A percentile compares a stretch with the other conserved stretches of the same genome.
phyloP scores from a whole-genome alignment of 92 coral and sea anemone species.

The Parazoanthus swiftii region DNA sequence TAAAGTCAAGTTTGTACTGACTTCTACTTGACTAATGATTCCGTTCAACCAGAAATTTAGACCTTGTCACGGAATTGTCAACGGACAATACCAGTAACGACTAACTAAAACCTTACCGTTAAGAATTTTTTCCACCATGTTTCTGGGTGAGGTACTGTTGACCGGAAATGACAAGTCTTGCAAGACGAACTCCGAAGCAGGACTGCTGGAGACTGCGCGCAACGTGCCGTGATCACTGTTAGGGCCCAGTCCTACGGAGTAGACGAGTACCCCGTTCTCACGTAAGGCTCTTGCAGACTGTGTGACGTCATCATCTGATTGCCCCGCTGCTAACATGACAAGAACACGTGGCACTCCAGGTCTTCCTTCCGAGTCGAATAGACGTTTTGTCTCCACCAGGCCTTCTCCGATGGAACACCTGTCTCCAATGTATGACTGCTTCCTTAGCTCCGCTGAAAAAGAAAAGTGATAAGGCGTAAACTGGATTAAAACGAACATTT shows the following conservation, averaged over 20 bases:
- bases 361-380: constrained; percentile 56
- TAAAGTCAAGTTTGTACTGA: too few species aligned
- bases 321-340: constrained; percentile 71
- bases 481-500: too few species aligned
- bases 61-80: background rate
- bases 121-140: constrained; percentile 46
- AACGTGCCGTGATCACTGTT: constrained; percentile 45
- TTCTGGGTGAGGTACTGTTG: constrained; percentile 44
- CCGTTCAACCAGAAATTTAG: too few species aligned
- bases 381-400: constrained; percentile 30
- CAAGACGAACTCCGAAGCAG: constrained; percentile 63
- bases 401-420: constrained; percentile 49
- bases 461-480: background rate
- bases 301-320: constrained; percentile 72
- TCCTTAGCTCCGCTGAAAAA: constrained; percentile 16
- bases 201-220: constrained; percentile 56
- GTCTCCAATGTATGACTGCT: constrained; percentile 33
- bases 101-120: background rate
- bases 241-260: constrained; percentile 71
- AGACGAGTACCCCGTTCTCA: constrained; percentile 61
- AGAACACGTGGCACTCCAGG: constrained; percentile 64
- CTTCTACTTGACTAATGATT: too few species aligned
- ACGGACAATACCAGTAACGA: background rate
- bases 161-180: constrained; percentile 63
- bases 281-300: constrained; percentile 56